phyloP scores from a whole-genome alignment of 2,113 vertebrate genomes.

The Sminthopsis crassicaudata region DNA sequence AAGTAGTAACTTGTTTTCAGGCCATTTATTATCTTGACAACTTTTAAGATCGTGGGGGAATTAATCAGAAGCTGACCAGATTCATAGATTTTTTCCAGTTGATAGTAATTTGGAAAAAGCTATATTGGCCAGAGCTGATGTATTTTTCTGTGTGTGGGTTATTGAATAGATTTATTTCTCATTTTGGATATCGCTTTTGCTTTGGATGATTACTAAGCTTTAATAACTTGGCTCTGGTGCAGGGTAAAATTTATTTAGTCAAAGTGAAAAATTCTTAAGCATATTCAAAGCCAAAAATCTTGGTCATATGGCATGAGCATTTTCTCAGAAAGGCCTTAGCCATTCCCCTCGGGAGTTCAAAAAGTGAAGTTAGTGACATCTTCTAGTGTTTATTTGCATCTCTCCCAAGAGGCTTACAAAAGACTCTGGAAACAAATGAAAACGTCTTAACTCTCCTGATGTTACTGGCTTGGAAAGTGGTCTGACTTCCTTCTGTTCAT shows the following conservation, averaged over 20 bases:
- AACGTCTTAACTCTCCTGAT: conserved; percentile 27
- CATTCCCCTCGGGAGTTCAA: not conserved
- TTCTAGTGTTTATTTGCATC: not conserved
- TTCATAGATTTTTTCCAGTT: not conserved
- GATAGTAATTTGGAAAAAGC: not conserved
- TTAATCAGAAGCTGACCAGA: not conserved
- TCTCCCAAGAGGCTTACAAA: not conserved
- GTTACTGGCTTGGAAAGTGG: conserved; percentile 64
- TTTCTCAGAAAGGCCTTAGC: not conserved
- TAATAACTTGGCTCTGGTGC: not conserved
- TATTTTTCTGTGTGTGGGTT: not conserved
- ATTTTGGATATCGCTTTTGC: not conserved
- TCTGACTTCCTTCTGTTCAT: not conserved
- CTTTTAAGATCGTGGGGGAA: not conserved
- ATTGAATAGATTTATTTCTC: conserved; percentile 13
- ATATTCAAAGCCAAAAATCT: not conserved
- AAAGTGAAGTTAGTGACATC: not conserved
- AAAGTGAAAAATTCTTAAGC: not conserved
- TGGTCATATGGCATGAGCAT: not conserved
- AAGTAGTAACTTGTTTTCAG: not conserved
- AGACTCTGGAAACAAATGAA: conserved; percentile 6
- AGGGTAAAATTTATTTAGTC: not conserved
- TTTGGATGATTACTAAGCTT: not conserved
- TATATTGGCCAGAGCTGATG: not conserved
- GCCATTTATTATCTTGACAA: conserved; percentile 1